Evolutionary conservation across 1,140 invertebrate species (phyloP), one percentile per base, ranked within the genome.

Genomic region (Ceratitis capitata): DNA sequence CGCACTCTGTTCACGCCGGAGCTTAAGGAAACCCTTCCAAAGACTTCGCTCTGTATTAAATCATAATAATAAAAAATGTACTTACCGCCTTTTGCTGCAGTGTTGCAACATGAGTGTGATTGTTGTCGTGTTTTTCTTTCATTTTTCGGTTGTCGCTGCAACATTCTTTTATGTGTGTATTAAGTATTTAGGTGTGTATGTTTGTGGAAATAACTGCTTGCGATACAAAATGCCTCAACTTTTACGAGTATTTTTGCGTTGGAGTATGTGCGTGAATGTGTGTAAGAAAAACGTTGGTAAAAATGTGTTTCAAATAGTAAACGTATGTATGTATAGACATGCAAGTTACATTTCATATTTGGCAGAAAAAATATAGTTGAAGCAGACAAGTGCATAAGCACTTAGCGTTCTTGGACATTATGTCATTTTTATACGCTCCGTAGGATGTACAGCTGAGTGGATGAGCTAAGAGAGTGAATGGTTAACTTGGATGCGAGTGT

Each of bases 311-410:
- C 51, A 19, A 4, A 5, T 61, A 12, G 51, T 53, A 16, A 53
- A 61, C 45, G n/a, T 78, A 78, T 78, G 69, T n/a, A 6, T 19
- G 19, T 53, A n/a, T 53, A n/a, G 51, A n/a, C 19, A 6, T 53
- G 51, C 51, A n/a, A 53, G 16, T 53, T 53, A n/a, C 56, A 26
- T 29, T 61, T 61, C 56, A 61, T 61, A 26, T 47, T 56, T 19
- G 39, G 7, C 42, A 78, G n/a, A 78, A n/a, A 26, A 78, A 45
- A 74, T 23, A 39, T 78, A 78, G 69, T 78, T 47, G 69, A 42
- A 78, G 39, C 39, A 78, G 69, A 78, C 69, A 78, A 78, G 69
- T 78, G 69, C 69, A 78, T 78, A 78, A 78, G 69, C 69, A 78
- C 69, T 78, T 78, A 78, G 69, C 69, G n/a, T 45, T 16, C 69